Percentiles rank a stretch among this genome's conserved stretches.
Evolutionary conservation across 1,140 invertebrate genomes (phyloP).

Genomic region (Cydia strobilella): DNA sequence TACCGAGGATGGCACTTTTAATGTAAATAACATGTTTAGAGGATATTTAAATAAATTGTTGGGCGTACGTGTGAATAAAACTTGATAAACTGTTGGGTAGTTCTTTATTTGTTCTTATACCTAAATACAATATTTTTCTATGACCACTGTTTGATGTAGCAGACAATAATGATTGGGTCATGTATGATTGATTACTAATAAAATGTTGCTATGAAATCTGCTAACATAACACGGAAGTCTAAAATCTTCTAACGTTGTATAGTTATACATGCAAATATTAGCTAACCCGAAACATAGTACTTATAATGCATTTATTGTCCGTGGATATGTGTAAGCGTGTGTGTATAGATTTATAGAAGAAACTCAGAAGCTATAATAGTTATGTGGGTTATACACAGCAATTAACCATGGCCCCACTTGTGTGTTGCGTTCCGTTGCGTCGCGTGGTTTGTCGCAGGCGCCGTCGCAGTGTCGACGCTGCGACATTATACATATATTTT

Average conservation of each 20-base stretch:
- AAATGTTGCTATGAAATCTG: not conserved
- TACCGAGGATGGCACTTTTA: not conserved
- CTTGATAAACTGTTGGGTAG: not conserved
- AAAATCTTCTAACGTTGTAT: not conserved
- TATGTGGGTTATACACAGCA: no score
- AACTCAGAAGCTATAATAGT: no score
- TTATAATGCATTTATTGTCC: not conserved
- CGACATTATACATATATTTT: no score
- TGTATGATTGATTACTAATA: no score
- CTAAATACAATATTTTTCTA: not conserved
- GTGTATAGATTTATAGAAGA: no score
- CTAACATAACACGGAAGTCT: no score
- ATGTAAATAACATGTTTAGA: conserved; percentile 18
- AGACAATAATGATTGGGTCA: no score
- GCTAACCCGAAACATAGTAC: not conserved
- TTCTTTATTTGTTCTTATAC: conserved; percentile 6
- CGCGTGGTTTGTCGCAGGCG: no score
- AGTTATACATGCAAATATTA: not conserved
- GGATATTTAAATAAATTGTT: conserved; percentile 7
- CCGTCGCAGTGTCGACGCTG: no score
- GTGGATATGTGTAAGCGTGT: no score
- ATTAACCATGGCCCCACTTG: no score
- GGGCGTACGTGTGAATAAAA: conserved; percentile 10
- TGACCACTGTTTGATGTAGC: not conserved
- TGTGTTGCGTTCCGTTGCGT: no score